Conservation (phyloP, 2,888 invertebrate species). For the Gryllus longicercus region DNA sequence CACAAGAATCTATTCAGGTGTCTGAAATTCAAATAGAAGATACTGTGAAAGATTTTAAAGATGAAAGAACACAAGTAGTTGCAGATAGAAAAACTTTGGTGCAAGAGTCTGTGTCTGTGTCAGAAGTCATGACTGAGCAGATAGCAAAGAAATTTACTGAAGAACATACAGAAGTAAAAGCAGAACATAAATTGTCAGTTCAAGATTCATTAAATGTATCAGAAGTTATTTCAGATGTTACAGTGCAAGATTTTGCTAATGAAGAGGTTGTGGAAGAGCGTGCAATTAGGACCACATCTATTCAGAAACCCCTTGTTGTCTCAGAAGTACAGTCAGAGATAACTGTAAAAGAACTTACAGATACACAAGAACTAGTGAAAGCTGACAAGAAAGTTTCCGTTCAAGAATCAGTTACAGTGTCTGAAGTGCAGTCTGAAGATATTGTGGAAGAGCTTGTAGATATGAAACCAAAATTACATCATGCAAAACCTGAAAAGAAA, state of each 20-base stretch:
- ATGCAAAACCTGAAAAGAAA: conserved; percentile 35
- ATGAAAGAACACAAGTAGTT: conserved; percentile 32
- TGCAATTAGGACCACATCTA: conserved; percentile 43
- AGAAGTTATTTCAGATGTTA: background rate
- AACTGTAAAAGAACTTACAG: conserved; percentile 37
- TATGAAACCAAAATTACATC: conserved; percentile 46
- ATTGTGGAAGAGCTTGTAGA: conserved; percentile 51
- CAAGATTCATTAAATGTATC: conserved; percentile 40
- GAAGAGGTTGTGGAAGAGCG: conserved; percentile 36
- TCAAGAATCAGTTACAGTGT: conserved; percentile 46
- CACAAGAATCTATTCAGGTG: conserved; percentile 54
- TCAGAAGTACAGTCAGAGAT: conserved; percentile 39
- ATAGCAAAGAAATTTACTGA: conserved; percentile 51
- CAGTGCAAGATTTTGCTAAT: background rate
- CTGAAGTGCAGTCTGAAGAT: conserved; percentile 58
- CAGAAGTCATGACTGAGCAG: conserved; percentile 58
- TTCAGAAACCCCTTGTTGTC: conserved; percentile 40
- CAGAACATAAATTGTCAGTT: conserved; percentile 43
- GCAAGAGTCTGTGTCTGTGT: conserved; percentile 45
- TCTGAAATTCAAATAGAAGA: conserved; percentile 58
- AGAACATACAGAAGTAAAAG: conserved; percentile 47
- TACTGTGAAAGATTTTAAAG: conserved; percentile 43
- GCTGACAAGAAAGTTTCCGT: conserved; percentile 43
- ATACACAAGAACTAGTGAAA: conserved; percentile 35
- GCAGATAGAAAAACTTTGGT: conserved; percentile 43